These are phyloP conservation scores for Lycocerus yunnanus DNA, from an alignment of 2,888 invertebrate species.

Conservation along the genomic window DNA sequence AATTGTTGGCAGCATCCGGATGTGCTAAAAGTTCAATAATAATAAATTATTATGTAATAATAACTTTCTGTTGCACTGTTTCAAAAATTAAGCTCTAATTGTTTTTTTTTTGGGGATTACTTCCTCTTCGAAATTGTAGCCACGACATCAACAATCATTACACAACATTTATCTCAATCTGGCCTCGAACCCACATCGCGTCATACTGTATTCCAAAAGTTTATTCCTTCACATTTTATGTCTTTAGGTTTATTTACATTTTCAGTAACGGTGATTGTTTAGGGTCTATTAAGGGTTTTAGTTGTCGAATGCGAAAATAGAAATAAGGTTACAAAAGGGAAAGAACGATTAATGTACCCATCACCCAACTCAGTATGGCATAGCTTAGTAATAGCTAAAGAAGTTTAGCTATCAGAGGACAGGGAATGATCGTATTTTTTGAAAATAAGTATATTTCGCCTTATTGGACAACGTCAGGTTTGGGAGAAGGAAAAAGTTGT, in stretches of 20 bases:
- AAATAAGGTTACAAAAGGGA: not conserved
- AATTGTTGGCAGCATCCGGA: not conserved
- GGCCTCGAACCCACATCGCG: constrained; percentile 27
- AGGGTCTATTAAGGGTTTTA: not conserved
- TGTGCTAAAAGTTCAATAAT: not conserved
- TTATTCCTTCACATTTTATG: constrained; percentile 21
- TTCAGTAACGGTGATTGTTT: not conserved
- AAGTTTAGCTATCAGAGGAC: no score
- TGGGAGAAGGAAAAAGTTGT: no score
- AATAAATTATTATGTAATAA: not conserved
- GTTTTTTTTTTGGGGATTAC: not conserved
- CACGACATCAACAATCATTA: constrained; percentile 18
- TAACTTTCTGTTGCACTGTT: not conserved
- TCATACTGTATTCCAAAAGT: constrained; percentile 22
- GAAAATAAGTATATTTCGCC: no score
- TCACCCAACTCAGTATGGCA: not conserved
- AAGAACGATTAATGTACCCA: not conserved
- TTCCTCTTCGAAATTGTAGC: not conserved
- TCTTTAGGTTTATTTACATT: constrained; percentile 7
- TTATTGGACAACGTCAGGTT: no score
- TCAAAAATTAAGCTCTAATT: not conserved
- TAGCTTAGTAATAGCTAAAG: no score
- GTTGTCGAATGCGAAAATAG: not conserved
- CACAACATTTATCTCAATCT: constrained; percentile 28
- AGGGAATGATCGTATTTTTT: no score